Evolutionary conservation across 2,888 invertebrate species (phyloP), one percentile per base, ranked within the genome.

Genomic region (Xestoiulus laeticollis): DNA sequence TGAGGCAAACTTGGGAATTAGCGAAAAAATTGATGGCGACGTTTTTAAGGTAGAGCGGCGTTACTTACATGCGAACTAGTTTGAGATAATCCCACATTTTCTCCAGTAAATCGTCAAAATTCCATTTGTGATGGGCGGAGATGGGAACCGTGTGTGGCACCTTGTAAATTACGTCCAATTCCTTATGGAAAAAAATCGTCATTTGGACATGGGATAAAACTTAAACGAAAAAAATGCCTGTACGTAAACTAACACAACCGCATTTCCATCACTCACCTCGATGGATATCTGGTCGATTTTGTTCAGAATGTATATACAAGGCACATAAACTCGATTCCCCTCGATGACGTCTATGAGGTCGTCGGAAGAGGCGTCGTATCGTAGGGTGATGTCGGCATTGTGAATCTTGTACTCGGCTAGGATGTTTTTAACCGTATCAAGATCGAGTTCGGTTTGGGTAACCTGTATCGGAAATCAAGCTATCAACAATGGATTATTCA

Each of bases 91-190:
- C 96, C 99, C 99, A 99, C 96, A 99, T 98, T 92, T 97, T 97
- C 92, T 99, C 99, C 33, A 98, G 92, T 87, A 98, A 93, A 92
- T 99, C 99, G 91, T 99, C 99, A 92, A 99, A 99, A 92, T 99
- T 99, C 99, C 99, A 99, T 91, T 96, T 96, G 93, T 99, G 99
- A 93, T 99, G 99, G 30, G 99, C 99, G 33, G 99, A 99, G 90
- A 99, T 99, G 0, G 99, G 99, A n/a, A 99, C 99, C 91, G 98
- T 98, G 92, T 99, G 99, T 0, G 99, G 99, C 91, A 99, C 98
- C 93, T 98, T 98, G 93, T 99, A 99, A 91, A 99, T 99, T 43
- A 99, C 96, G 91, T 99, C 99, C 91, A 94, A 91, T 92, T 99
- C 99, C 94, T 99, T n/a, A n/a, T 96, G 91, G 97, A n/a, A n/a